Percentiles rank a stretch among this genome's conserved stretches.
Evolutionary conservation across 2,888 invertebrate genomes (phyloP).

Genomic region (Eucera pruinosa): DNA sequence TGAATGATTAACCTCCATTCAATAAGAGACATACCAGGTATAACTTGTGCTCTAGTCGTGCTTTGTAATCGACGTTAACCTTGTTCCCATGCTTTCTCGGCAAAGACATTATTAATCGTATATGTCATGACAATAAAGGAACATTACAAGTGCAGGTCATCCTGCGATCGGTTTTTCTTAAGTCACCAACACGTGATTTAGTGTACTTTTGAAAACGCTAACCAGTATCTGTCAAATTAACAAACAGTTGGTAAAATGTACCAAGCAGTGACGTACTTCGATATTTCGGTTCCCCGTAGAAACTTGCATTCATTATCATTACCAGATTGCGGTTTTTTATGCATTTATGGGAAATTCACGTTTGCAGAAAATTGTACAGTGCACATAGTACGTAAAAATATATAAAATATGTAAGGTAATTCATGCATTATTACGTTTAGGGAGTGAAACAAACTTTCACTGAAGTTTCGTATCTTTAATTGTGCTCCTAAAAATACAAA

Average conservation of each 20-base stretch:
- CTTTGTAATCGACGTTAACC: constrained; percentile 85
- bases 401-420: no score
- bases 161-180: constrained; percentile 30
- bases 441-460: no score
- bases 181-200: constrained; percentile 41
- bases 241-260: constrained; percentile 30
- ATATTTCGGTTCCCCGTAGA: constrained; percentile 5
- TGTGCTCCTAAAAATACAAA: no score
- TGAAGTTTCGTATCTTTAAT: no score
- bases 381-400: no score
- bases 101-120: constrained; percentile 79
- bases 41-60: constrained; percentile 87
- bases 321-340: no score
- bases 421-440: no score
- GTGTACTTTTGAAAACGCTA: constrained; percentile 24
- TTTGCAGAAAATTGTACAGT: no score
- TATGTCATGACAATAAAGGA: constrained; percentile 65
- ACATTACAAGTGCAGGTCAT: constrained; percentile 48
- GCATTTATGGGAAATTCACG: no score
- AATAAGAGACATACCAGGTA: constrained; percentile 85
- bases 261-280: constrained; percentile 38
- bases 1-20: constrained; percentile 56
- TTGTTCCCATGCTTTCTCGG: constrained; percentile 78
- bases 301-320: no score
- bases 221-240: constrained; percentile 48